These are phyloP conservation scores for Anabas testudineus DNA, from an alignment of 2,797 vertebrate genomes.

Conservation along the genomic window DNA sequence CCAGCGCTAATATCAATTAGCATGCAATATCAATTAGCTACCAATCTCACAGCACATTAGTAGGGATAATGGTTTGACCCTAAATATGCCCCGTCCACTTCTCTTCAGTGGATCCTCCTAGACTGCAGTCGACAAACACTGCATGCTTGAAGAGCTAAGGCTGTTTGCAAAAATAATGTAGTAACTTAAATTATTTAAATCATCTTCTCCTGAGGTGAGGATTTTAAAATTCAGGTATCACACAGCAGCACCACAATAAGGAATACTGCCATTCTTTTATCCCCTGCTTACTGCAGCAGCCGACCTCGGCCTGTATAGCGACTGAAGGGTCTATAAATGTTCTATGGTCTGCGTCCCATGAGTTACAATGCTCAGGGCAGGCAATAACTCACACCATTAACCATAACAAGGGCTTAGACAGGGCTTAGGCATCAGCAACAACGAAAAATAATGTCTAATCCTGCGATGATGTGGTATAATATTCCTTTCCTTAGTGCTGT, in stretches of 20 bases:
- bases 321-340: constrained; percentile 79
- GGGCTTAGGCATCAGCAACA: constrained; percentile 74
- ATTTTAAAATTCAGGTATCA: constrained; percentile 51
- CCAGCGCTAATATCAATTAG: constrained; percentile 80
- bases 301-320: constrained; percentile 59
- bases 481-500: constrained; percentile 48
- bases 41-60: constrained; percentile 87
- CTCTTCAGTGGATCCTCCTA: constrained; percentile 61
- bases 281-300: constrained; percentile 56
- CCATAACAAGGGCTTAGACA: constrained; percentile 82
- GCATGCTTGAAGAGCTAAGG: constrained; percentile 35
- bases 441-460: constrained; percentile 78
- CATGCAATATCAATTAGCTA: constrained; percentile 85
- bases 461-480: constrained; percentile 60
- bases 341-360: constrained; percentile 75
- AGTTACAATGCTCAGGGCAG: constrained; percentile 82
- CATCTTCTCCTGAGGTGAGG: constrained; percentile 49
- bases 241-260: constrained; percentile 38
- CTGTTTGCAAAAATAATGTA: constrained; percentile 57
- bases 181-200: constrained; percentile 58
- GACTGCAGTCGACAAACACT: constrained; percentile 54
- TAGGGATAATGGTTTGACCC: constrained; percentile 82
- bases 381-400: constrained; percentile 88
- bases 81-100: constrained; percentile 62
- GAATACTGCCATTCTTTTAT: constrained; percentile 60